Evolutionary conservation across 2,888 invertebrate species (phyloP), one percentile per base, ranked within the genome.

Genomic region (Leptarthrus brevirostris): DNA sequence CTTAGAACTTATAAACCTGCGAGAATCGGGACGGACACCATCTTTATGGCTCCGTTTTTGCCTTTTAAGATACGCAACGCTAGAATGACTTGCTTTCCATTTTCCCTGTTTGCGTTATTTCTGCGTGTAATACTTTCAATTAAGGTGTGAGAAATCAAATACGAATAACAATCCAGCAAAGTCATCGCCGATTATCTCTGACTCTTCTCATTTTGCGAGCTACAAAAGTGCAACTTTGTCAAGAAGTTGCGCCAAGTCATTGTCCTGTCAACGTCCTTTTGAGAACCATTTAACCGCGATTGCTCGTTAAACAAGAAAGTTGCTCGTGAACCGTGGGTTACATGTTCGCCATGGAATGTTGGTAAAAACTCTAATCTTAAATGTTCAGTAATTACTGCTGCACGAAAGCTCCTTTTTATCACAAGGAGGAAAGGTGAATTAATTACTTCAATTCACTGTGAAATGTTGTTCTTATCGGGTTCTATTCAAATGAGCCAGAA

Each of bases 391-490:
- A 69, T 69, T 69, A 69, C 49, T 10, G n/a, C 20, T 52, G 69
- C 69, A 69, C 69, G 69, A 69, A 69, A 69, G 69, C 49, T 69
- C 14, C 69, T 20, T 40, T 56, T 56, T 56, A 71, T 71, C 71
- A 71, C 36, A 54, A 71, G 24, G 22, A 40, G 40, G 36, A 71
- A 71, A 71, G 40, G 70, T 69, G 54, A 71, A 71, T 53, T 71
- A 71, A 71, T 71, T 53, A 69, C 52, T 34, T 52, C 52, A 69
- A 52, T 69, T 52, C 69, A 69, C 69, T 52, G 52, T 49, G 69
- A 69, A 69, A 69, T 69, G 69, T 69, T 22, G 34, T 49, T 52
- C 49, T 69, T 69, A 69, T 69, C 69, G 52, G 30, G 52, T 16
- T 52, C 49, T 69, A 69, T 69, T 69, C 69, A 69, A 69, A 69